Conservation (phyloP, 2,797 vertebrate genomes). For the Alfaro cultratus region DNA sequence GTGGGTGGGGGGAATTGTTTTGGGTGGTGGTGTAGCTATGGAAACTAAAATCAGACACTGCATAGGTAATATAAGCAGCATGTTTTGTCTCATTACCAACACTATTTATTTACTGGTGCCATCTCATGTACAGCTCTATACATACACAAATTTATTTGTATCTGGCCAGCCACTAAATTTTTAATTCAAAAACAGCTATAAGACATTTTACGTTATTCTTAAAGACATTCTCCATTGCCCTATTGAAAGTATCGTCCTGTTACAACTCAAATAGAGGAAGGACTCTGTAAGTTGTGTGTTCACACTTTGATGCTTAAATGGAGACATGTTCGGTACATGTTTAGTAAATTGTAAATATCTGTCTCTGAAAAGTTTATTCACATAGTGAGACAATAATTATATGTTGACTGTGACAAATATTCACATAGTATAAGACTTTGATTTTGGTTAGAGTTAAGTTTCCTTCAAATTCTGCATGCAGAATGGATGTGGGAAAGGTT, state of each 20-base stretch:
- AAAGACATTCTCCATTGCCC: too few relatives aligned
- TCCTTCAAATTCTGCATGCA: background rate
- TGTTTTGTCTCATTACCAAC: background rate
- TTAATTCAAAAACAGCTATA: background rate
- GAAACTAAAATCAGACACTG: background rate
- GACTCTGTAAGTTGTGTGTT: background rate
- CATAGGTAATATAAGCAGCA: background rate
- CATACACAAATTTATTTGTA: too few relatives aligned
- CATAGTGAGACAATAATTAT: background rate
- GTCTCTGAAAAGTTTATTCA: background rate
- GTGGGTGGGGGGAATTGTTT: background rate
- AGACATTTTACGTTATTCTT: background rate
- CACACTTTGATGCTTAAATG: background rate
- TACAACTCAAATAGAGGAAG: background rate
- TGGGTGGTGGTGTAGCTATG: background rate
- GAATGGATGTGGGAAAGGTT: background rate
- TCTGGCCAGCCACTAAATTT: too few relatives aligned
- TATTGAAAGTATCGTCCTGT: background rate
- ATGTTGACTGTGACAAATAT: background rate
- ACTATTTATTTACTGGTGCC: background rate
- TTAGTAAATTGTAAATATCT: background rate
- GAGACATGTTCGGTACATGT: background rate
- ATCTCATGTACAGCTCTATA: too few relatives aligned
- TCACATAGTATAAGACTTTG: background rate
- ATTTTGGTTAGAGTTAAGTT: background rate